Evolutionary conservation across 2,113 vertebrate species (phyloP), one percentile per base, ranked within the genome.

Genomic region (Argyrosomus japonicus): DNA sequence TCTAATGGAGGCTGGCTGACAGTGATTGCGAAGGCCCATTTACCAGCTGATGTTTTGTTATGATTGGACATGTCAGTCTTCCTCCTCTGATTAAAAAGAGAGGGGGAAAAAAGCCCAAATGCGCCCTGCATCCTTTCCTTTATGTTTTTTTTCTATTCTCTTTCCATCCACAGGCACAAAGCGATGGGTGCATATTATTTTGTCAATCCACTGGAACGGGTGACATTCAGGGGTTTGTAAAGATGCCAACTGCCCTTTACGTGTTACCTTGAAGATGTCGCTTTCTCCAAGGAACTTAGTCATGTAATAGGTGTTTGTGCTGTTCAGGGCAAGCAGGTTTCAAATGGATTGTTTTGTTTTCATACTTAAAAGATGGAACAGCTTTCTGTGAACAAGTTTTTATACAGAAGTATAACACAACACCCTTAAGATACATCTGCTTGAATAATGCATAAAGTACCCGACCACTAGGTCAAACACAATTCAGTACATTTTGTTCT

Each of bases 41-140:
- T 97, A 94, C 95, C 95, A 90, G 90, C 97, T 98, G 97, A 99
- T 96, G 97, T 96, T 96, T 99, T 98, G 97, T 99, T 99, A 96
- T 99, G 98, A 99, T 98, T 97, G 94, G 89, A 93, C 95, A 95
- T 97, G 98, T 99, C 98, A 99, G 97, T 99, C 98, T 97, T 96
- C 96, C 96, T 96, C 96, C 96, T 96, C 97, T 97, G 97, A 99
- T 99, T 98, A 99, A 98, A 98, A 97, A 97, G 96, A 97, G 96
- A 96, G 73, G 72, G 81, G 76, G 84, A 85, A 83, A 87, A 90
- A 86, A 77, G 90, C 79, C 77, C 84, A 88, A 97, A 97, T 94
- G 96, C 94, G 90, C 96, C 95, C 95, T 93, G 96, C 96, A 93
- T 97, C 96, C 96, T 96, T 96, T 96, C 95, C 86, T 89, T 92